Evolutionary conservation across 2,888 invertebrate genomes (phyloP), one percentile per base, ranked within the genome.

Genomic region (Tineola bisselliella): DNA sequence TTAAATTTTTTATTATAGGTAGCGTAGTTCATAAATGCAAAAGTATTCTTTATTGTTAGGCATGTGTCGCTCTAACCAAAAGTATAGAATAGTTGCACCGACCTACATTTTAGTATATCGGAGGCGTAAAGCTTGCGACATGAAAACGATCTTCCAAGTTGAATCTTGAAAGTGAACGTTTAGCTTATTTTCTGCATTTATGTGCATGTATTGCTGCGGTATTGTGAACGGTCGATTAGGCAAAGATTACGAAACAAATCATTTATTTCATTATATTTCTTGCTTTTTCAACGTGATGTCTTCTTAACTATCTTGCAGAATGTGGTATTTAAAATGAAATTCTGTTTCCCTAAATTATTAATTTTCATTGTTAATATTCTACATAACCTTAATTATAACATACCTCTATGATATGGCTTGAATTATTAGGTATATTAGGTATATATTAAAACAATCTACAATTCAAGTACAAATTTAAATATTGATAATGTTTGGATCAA

Each of bases 91-190:
- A 31, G n/a, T n/a, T 25, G 25, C 43, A 15, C 52, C 52, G 52
- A 54, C 54, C 54, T 54, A 54, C 54, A 48, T 48, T n/a, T 18
- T 54, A n/a, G 19, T 18, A 25, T 54, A 54, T 25, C 25, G 54
- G 54, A 54, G 54, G 54, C 54, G 54, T 54, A 54, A n/a, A 38
- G 38, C 54, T 54, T 54, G 54, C 54, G 25, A 54, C 54, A 54
- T 54, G 19, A 25, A 54, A 54, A 19, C 54, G 54, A 54, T 54
- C 54, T 54, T 54, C 54, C 18, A 54, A 54, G 19, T 54, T 18
- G 54, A 19, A 25, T 54, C 54, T 25, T 54, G 54, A 54, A 54
- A 54, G 54, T 54, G 54, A 54, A 54, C 54, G 54, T 54, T 54
- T 12, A 54, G 54, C 25, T 54, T 48, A 48, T 48, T 48, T 48